phyloP scores from a whole-genome alignment of 2,797 vertebrate genomes.

The Todus mexicanus region DNA sequence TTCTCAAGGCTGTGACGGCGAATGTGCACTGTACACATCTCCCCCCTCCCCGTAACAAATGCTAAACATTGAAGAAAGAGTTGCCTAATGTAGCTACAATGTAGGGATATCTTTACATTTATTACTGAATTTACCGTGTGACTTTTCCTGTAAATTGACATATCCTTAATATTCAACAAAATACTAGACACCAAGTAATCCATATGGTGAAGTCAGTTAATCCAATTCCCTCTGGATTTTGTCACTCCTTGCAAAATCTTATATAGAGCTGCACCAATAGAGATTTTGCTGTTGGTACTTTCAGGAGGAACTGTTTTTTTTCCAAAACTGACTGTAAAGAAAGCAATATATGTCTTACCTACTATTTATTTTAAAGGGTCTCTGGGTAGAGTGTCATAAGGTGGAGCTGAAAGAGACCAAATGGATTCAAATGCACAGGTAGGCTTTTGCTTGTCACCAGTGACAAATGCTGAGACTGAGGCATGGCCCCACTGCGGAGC shows the following conservation, averaged over 20 bases:
- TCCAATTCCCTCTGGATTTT: neutral
- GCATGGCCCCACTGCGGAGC: rapidly evolving
- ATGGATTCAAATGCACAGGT: neutral
- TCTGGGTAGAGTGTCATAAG: rapidly evolving
- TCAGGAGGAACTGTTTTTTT: neutral
- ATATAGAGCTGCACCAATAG: neutral
- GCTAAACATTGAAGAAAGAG: neutral
- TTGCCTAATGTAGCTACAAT: neutral
- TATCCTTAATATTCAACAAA: neutral
- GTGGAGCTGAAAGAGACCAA: neutral
- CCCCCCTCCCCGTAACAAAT: neutral
- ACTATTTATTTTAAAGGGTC: neutral
- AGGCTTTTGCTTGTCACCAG: neutral
- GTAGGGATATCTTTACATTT: neutral
- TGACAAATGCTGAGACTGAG: too few relatives aligned
- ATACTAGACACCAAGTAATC: neutral
- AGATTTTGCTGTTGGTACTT: neutral
- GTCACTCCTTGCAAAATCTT: neutral
- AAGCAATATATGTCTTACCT: neutral
- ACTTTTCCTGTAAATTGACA: neutral
- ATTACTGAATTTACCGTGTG: neutral
- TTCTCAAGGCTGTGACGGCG: neutral
- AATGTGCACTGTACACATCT: rapidly evolving
- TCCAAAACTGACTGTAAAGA: neutral
- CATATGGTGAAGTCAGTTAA: neutral